Base-by-base conservation (phyloP, 2,113 vertebrate species). In the Cinclus cinclus region DNA sequence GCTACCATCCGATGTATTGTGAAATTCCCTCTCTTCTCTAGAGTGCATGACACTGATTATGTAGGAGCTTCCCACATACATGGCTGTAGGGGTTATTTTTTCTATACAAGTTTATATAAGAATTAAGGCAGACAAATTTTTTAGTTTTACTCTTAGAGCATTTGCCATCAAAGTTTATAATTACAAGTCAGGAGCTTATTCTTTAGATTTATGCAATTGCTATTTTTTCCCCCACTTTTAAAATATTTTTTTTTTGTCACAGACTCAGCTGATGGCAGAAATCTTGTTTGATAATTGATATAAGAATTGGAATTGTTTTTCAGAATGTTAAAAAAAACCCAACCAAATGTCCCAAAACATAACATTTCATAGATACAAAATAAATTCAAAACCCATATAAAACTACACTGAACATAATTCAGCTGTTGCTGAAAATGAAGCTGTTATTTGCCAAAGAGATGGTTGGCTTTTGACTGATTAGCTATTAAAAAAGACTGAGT, bases 361-460 rank as follows among this genome's bases (percentile, higher is more conserved):
- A 80, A 68, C 37, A 84, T 69, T 68, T 82, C 33, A 46, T 49
- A 93, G 71, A 67, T 67, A 90, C 2, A 86, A 90, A 93, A 81
- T 55, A 88, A 94, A 88, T 77, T 42, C 67, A 81, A 86, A 90
- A 92, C 86, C 75, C 67, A 18, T 33, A 63, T 12, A 69, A 87
- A 93, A 86, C 39, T 70, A 63, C 39, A 90, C 7, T 35, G 35
- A 89, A 50, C 64, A 64, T 46, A 88, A 63, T 67, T 56, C 83
- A 90, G 84, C 78, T 95, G 65, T 94, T 74, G 46, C 75, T 94
- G 70, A 37, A 91, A 91, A 70, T 46, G 39, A 87, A 79, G 20
- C 31, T 60, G 12, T 77, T 63, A 35, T 2, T 77, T 94, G 75
- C 60, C 64, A 90, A 89, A 92, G 55, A 90, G 19, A 37, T 64